These are phyloP conservation scores for Tenualosa thibaudeaui DNA, from an alignment of 2,797 vertebrate species.

Conservation along the genomic window DNA sequence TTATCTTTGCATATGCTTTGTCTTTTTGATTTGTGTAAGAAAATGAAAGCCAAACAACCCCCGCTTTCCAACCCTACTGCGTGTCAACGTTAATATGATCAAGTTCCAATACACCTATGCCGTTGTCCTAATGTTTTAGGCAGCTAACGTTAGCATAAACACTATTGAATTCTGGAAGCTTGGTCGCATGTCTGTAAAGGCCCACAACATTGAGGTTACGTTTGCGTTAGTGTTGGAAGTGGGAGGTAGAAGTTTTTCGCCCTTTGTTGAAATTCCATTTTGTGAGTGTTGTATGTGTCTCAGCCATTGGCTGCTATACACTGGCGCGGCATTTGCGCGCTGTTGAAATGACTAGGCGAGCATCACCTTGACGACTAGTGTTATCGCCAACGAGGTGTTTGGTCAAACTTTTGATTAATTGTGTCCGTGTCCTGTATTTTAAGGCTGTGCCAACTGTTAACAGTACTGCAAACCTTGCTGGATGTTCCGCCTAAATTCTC, in stretches of 20 bases:
- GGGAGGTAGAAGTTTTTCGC: not conserved
- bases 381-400: not conserved
- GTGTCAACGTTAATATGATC: not conserved
- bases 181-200: not conserved
- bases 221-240: not conserved
- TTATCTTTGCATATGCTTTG: not conserved
- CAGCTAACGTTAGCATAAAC: not conserved
- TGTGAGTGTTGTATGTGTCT: not conserved
- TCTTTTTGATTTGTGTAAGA: not conserved
- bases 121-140: not conserved
- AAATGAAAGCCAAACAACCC: not conserved
- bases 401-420: not conserved
- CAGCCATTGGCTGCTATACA: not conserved
- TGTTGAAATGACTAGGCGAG: not conserved
- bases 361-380: not conserved
- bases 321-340: constrained; percentile 17
- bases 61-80: not conserved
- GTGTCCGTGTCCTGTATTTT: not conserved
- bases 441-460: not conserved
- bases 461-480: not conserved
- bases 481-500: not conserved
- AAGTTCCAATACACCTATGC: not conserved
- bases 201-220: not conserved
- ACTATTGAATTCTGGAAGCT: not conserved
- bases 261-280: not conserved